These are phyloP conservation scores for Siphonodentalium dalli DNA, from an alignment of 2,888 invertebrate genomes.

Conservation along the genomic window DNA sequence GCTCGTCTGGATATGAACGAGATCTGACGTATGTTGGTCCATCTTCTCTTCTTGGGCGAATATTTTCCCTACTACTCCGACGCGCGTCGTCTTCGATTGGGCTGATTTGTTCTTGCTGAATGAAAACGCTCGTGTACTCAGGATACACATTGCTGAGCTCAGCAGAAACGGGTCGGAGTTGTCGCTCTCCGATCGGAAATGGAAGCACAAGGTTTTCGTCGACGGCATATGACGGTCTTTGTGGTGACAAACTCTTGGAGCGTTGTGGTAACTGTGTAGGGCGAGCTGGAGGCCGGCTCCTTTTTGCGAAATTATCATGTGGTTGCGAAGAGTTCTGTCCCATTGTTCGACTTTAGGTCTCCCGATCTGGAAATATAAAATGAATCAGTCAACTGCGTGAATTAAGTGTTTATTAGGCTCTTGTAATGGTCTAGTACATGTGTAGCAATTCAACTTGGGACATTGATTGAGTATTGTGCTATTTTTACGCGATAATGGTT, in stretches of 20 bases:
- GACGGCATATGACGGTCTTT: slow-evolving; percentile 42
- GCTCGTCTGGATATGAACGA: background rate
- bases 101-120: background rate
- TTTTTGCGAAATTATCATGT: too few relatives aligned
- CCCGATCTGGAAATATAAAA: too few relatives aligned
- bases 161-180: slow-evolving; percentile 48
- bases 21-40: background rate
- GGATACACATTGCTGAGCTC: slow-evolving; percentile 45
- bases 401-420: too few relatives aligned
- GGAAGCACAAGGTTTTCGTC: slow-evolving; percentile 49
- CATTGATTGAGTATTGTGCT: too few relatives aligned
- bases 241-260: slow-evolving; percentile 32
- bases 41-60: background rate
- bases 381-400: too few relatives aligned
- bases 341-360: too few relatives aligned
- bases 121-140: slow-evolving; percentile 31
- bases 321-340: too few relatives aligned
- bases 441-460: too few relatives aligned
- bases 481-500: too few relatives aligned
- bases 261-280: slow-evolving; percentile 35
- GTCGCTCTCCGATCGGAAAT: slow-evolving; percentile 21
- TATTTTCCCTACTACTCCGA: background rate
- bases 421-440: too few relatives aligned
- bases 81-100: background rate
- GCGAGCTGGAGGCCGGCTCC: slow-evolving; percentile 36